These are phyloP conservation scores for Vandiemenella viatica DNA, from an alignment of 2,888 invertebrate genomes.

Conservation along the genomic window DNA sequence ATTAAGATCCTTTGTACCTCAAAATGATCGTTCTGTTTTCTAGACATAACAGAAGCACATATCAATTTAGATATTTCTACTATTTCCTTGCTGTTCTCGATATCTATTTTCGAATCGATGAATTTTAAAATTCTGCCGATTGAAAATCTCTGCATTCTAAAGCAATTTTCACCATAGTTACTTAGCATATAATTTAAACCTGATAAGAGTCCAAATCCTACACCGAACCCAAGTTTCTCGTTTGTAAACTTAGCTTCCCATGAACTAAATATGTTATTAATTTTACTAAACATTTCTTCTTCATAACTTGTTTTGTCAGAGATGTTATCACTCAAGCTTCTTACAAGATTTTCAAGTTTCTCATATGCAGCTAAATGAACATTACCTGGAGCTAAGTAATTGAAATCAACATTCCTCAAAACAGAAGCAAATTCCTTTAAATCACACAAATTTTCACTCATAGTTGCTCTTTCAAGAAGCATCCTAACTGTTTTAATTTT, in stretches of 20 bases:
- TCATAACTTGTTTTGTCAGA: conserved; percentile 11
- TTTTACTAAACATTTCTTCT: conserved; percentile 7
- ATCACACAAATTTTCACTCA: neutral
- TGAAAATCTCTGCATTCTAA: neutral
- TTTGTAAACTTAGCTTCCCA: conserved; percentile 1
- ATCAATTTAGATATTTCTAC: neutral
- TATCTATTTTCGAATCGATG: neutral
- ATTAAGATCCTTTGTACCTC: conserved; percentile 3
- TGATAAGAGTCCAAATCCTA: neutral
- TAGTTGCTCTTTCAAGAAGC: conserved; percentile 4
- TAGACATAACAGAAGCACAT: neutral
- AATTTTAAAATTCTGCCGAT: neutral
- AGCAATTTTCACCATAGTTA: neutral
- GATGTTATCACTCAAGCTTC: conserved; percentile 8
- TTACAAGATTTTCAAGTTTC: conserved; percentile 8
- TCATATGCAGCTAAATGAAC: neutral
- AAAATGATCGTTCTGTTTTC: conserved; percentile 4
- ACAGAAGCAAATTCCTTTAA: neutral
- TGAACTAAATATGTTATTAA: conserved; percentile 8
- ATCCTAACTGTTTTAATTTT: conserved; percentile 13
- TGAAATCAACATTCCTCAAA: neutral
- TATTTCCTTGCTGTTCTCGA: neutral
- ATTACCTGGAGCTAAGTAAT: neutral
- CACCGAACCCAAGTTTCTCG: neutral
- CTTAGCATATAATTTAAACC: neutral